Conservation (phyloP, 2,797 vertebrate genomes). For the Rhynchotus rufescens region DNA sequence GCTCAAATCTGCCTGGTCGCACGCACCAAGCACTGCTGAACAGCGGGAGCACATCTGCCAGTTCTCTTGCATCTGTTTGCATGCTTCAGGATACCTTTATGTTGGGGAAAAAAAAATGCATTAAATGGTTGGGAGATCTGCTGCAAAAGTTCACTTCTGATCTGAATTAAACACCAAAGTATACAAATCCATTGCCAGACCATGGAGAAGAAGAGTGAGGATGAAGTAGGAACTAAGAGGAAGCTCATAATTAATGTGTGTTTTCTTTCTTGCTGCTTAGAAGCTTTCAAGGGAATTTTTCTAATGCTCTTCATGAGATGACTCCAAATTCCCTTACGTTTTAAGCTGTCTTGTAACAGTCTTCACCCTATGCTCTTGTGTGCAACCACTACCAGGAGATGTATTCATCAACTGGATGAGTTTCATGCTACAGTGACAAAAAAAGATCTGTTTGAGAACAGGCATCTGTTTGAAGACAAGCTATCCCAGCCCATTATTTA, state of each 20-base stretch:
- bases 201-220: not conserved
- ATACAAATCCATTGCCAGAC: not conserved
- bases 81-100: not conserved
- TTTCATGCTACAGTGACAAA: not conserved
- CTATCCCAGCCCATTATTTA: not conserved
- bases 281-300: not conserved
- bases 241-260: not conserved
- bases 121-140: not conserved
- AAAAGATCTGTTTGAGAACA: not conserved
- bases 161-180: not conserved
- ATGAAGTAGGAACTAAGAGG: not conserved
- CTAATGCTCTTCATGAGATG: not conserved
- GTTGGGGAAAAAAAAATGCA: not conserved
- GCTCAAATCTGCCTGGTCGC: not conserved
- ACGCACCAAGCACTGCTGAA: not conserved
- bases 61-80: constrained; percentile 11
- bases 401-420: not conserved
- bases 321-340: not conserved
- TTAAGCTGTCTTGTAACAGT: not conserved
- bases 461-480: not conserved
- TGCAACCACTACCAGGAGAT: not conserved
- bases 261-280: not conserved
- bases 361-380: not conserved
- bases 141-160: not conserved
- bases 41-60: not conserved